phyloP scores from a whole-genome alignment of 2,888 invertebrate species.

The Drosophila incognita region DNA sequence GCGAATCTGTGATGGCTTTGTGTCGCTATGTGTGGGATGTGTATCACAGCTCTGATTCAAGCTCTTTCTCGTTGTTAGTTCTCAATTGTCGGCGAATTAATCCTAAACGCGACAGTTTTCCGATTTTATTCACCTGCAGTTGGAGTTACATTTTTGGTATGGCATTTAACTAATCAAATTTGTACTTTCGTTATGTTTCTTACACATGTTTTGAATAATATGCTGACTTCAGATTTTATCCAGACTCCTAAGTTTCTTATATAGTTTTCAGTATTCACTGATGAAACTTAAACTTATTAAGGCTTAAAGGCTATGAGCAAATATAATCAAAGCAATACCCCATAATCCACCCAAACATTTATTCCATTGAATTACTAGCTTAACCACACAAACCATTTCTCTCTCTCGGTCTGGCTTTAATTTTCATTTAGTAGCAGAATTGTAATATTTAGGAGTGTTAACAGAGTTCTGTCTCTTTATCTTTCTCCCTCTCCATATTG shows the following conservation, averaged over 20 bases:
- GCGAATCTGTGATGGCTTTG: conserved; percentile 47
- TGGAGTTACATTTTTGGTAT: not conserved
- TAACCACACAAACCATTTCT: not conserved
- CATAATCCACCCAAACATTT: not conserved
- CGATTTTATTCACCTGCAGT: not conserved
- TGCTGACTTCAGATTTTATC: not conserved
- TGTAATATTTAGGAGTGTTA: not conserved
- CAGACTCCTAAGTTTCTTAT: not conserved
- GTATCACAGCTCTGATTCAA: not conserved
- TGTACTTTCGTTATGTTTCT: not conserved
- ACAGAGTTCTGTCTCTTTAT: not conserved
- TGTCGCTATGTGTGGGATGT: not conserved
- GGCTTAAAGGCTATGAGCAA: not conserved
- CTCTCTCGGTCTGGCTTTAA: not conserved
- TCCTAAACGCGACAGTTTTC: not conserved
- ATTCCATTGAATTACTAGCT: not conserved
- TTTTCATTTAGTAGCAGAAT: conserved; percentile 2
- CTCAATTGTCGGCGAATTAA: conserved; percentile 1
- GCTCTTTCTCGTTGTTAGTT: not conserved
- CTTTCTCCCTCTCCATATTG: not conserved
- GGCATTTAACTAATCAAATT: not conserved
- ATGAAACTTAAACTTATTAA: not conserved
- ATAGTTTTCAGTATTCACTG: not conserved
- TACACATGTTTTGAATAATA: not conserved
- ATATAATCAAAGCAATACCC: not conserved